phyloP scores from a whole-genome alignment of 2,888 invertebrate genomes.

The Campoplex nolae region DNA sequence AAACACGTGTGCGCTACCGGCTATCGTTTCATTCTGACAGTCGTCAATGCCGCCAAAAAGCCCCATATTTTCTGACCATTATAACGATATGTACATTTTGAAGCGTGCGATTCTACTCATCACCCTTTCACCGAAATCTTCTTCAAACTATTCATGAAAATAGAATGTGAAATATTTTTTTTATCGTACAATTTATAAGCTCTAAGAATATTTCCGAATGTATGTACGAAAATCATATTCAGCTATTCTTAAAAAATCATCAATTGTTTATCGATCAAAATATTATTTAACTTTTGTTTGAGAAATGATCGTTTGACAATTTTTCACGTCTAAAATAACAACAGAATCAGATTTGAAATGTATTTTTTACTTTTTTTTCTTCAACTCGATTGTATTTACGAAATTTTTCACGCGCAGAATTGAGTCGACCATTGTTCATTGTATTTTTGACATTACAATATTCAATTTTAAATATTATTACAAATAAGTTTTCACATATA shows the following conservation, averaged over 20 bases:
- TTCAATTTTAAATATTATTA: not conserved
- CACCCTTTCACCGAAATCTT: not conserved
- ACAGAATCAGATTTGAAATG: not conserved
- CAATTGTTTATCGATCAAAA: not conserved
- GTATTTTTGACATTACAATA: not conserved
- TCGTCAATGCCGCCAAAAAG: not conserved
- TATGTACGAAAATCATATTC: not conserved
- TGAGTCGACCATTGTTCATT: not conserved
- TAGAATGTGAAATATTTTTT: not conserved
- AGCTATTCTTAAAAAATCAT: not conserved
- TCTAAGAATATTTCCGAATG: not conserved
- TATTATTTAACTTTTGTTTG: not conserved
- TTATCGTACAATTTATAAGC: not conserved
- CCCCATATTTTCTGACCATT: not conserved
- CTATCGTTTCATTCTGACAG: conserved; percentile 46
- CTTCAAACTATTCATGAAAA: not conserved
- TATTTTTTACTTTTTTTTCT: not conserved
- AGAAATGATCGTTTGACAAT: not conserved
- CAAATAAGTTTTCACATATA: no score
- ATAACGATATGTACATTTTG: conserved; percentile 5
- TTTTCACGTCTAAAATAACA: not conserved
- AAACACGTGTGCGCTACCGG: conserved; percentile 69
- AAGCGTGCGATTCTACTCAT: not conserved
- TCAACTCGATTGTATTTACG: not conserved
- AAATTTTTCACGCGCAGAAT: not conserved